These are phyloP conservation scores for Porites australiensis DNA, from an alignment of 64 coral and sea anemone species.

Conservation along the genomic window DNA sequence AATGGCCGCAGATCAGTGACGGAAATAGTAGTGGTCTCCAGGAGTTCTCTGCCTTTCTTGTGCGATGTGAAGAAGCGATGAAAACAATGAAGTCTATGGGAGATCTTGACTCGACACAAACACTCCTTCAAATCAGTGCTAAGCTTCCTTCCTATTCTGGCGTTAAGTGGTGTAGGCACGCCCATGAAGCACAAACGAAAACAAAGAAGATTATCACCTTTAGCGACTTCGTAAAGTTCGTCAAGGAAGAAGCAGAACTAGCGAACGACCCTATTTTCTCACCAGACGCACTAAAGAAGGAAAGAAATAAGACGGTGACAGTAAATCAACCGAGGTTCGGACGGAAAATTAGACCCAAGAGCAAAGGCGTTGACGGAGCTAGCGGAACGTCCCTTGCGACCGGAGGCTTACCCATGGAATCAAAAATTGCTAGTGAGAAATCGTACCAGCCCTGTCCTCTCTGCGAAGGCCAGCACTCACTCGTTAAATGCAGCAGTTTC, in stretches of 20 bases:
- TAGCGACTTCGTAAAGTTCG: background rate
- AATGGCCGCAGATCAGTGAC: constrained; percentile 38
- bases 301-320: too few species aligned
- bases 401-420: background rate
- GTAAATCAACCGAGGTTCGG: background rate
- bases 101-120: constrained; percentile 21
- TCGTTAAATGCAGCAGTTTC: constrained; percentile 44
- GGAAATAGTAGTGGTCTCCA: background rate
- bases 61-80: constrained; percentile 24
- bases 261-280: background rate
- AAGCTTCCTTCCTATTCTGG: constrained; percentile 29
- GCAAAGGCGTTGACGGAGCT: background rate
- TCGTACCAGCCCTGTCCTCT: constrained; percentile 24
- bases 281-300: background rate
- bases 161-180: constrained; percentile 57
- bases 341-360: background rate
- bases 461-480: constrained; percentile 36
- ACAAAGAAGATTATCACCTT: background rate
- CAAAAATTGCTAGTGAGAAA: background rate
- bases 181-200: constrained; percentile 20
- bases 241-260: background rate
- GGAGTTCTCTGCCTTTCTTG: constrained; percentile 41
- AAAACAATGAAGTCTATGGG: background rate
- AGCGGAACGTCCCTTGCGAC: too few species aligned
- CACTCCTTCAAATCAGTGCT: background rate